Evolutionary conservation across 2,113 vertebrate species (phyloP).

Genomic region (Lagopus muta): DNA sequence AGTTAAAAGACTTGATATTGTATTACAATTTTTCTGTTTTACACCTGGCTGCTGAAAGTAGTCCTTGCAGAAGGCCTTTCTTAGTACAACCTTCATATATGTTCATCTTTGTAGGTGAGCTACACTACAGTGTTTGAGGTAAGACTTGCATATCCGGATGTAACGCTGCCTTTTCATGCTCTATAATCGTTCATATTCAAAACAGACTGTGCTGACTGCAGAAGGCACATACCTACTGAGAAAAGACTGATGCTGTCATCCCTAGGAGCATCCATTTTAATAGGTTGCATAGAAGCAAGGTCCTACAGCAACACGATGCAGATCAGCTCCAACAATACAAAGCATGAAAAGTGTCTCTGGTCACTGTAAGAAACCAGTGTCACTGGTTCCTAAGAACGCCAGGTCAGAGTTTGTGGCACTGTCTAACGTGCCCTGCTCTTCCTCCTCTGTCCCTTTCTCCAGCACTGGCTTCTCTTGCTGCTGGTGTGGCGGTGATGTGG

Average conservation of each 20-base stretch:
- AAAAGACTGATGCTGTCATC: background rate
- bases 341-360: fast-evolving
- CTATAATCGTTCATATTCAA: background rate
- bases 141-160: background rate
- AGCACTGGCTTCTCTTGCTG: background rate
- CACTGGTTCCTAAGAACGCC: fast-evolving
- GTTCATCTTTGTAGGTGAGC: background rate
- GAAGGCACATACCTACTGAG: background rate
- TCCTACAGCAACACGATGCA: fast-evolving
- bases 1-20: background rate
- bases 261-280: background rate
- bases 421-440: background rate
- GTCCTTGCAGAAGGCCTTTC: background rate
- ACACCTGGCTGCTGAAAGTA: background rate
- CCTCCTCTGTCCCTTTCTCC: background rate
- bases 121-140: background rate
- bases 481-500: background rate
- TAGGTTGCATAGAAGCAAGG: background rate
- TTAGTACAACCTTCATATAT: background rate
- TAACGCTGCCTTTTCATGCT: background rate
- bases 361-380: background rate
- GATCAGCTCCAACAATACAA: fast-evolving
- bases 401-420: background rate
- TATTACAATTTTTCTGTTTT: background rate
- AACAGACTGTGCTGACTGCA: background rate